phyloP scores from a whole-genome alignment of 2,797 vertebrate species.

The Poecilia gillii region DNA sequence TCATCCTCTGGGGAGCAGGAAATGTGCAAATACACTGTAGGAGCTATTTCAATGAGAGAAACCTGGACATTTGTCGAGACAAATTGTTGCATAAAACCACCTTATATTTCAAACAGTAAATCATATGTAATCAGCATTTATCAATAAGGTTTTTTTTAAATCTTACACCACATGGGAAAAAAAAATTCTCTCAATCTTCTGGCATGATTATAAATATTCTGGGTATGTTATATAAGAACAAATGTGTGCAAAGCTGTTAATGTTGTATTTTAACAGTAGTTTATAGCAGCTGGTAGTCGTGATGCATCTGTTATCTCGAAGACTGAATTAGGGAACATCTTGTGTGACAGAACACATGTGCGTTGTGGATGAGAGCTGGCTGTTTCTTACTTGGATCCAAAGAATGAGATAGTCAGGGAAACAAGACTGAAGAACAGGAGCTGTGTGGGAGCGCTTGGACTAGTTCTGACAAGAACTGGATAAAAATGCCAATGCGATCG shows the following conservation, averaged over 20 bases:
- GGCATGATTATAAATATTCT: slow-evolving; percentile 12
- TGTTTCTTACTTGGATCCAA: slow-evolving; percentile 33
- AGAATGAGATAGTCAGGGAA: slow-evolving; percentile 37
- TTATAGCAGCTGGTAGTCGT: slow-evolving; percentile 9
- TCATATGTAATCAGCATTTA: slow-evolving; percentile 39
- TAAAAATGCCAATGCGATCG: slow-evolving; percentile 20
- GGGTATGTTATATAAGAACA: neutral
- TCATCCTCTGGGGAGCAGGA: neutral
- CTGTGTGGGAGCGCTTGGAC: slow-evolving; percentile 60
- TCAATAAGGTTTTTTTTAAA: neutral
- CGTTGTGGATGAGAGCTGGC: slow-evolving; percentile 40
- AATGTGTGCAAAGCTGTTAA: slow-evolving; percentile 8
- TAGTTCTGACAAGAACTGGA: slow-evolving; percentile 12
- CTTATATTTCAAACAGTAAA: slow-evolving; percentile 33
- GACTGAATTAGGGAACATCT: slow-evolving; percentile 29
- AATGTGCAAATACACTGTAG: neutral
- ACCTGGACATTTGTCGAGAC: slow-evolving; percentile 25
- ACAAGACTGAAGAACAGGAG: slow-evolving; percentile 49
- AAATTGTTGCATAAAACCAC: slow-evolving; percentile 40
- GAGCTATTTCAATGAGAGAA: slow-evolving; percentile 18
- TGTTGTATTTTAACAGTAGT: slow-evolving; percentile 3
- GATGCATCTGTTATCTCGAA: slow-evolving; percentile 35
- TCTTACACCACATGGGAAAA: neutral
- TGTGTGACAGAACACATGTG: slow-evolving; percentile 38
- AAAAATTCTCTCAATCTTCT: neutral